These are phyloP conservation scores for Apeira syringaria DNA, from an alignment of 2,888 invertebrate species.

Conservation along the genomic window DNA sequence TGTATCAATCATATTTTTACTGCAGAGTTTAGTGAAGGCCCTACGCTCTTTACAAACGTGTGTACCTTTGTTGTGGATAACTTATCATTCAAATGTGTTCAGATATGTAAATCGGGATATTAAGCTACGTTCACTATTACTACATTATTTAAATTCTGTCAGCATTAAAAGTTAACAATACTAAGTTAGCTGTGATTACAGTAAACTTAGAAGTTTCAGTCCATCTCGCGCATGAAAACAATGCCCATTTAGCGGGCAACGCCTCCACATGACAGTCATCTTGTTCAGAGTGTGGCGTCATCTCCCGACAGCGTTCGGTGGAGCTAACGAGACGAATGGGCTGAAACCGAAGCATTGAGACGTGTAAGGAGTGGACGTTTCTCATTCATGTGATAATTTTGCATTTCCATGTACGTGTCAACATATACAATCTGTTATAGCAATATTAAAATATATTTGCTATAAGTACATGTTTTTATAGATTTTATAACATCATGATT, in stretches of 20 bases:
- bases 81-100: too few relatives aligned
- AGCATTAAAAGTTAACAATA: not conserved
- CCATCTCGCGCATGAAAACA: conserved; percentile 12
- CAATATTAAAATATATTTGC: too few relatives aligned
- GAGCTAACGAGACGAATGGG: conserved; percentile 10
- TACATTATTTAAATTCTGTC: too few relatives aligned
- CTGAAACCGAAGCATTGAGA: conserved; percentile 24
- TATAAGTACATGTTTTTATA: too few relatives aligned
- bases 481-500: too few relatives aligned
- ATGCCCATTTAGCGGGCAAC: conserved; percentile 19
- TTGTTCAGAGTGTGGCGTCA: conserved; percentile 13
- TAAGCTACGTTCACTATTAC: too few relatives aligned
- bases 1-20: too few relatives aligned
- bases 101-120: too few relatives aligned
- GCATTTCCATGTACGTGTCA: conserved; percentile 14
- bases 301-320: conserved; percentile 6
- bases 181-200: not conserved
- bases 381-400: conserved; percentile 29
- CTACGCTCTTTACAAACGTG: too few relatives aligned
- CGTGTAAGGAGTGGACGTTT: conserved; percentile 15
- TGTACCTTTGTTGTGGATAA: too few relatives aligned
- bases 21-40: too few relatives aligned
- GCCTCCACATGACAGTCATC: conserved; percentile 18
- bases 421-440: too few relatives aligned
- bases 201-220: conserved; percentile 1